Base-by-base conservation (phyloP, 2,888 invertebrate species). In the Fragum sueziense region DNA sequence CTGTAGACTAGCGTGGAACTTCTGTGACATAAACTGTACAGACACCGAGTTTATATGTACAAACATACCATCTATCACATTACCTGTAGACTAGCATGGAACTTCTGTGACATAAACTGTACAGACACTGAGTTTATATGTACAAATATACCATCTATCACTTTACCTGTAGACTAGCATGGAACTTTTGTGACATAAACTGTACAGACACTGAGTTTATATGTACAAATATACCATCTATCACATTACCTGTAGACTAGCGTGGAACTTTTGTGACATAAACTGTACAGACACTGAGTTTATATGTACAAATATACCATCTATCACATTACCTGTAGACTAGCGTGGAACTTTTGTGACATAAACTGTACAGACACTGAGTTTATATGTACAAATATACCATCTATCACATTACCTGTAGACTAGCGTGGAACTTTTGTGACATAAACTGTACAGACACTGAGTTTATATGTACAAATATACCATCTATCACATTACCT, bases 61-160 rank as follows among this genome's bases (percentile, higher is more conserved):
- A 61, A 97, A 98, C 91, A 99, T 98, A 79, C 99, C 99, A 94
- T 99, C 99, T 90, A 99, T 97, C n/a, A n/a, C n/a, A 90, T 88
- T 92, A 98, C 98, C 96, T 98, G 97, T 93, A 99, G 96, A 90
- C 97, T 97, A 81, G 99, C 98, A 89, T 97, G 96, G 94, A 99
- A 99, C 74, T 97, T 97, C 88, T 97, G 97, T 93, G 99, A 98
- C 89, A 95, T 96, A 94, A 99, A 99, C 90, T 97, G 96, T 90
- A 99, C 96, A 93, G 96, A 96, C 78, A 99, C 98, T 76, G 97
- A 97, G 94, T 99, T 99, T 86, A 99, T 97, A 92, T 96, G 96
- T 86, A 99, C 96, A 61, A 97, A 98, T 91, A 99, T 98, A 79
- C 99, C 99, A 94, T 99, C 99, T 90, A 99, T 97, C n/a, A n/a